Conservation (phyloP, 2,888 invertebrate genomes). For the Aspidiotus destructor region DNA sequence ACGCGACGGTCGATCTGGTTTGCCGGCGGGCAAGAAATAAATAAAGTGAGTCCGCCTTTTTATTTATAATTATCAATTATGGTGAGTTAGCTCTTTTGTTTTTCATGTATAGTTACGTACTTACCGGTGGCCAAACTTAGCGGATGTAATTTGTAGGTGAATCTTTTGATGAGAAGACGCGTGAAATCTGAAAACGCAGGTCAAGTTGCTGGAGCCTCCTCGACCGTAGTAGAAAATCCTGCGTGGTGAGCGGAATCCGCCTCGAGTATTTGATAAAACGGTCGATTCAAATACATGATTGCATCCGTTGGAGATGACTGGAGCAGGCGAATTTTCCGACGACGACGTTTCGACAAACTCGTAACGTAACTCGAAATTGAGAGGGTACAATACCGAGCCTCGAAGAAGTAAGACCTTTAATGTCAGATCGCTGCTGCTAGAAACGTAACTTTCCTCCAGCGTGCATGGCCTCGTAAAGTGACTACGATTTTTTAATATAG, state of each 20-base stretch:
- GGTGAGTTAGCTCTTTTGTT: too few relatives aligned
- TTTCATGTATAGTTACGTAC: not conserved
- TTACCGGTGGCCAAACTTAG: conserved; percentile 53
- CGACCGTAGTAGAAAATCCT: conserved; percentile 74
- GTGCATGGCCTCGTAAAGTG: conserved; percentile 60
- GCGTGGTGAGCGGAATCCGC: conserved; percentile 62
- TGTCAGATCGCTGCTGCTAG: conserved; percentile 62
- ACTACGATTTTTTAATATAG: conserved; percentile 60
- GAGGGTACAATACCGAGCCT: conserved; percentile 69
- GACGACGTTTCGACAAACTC: conserved; percentile 63
- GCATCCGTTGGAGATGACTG: conserved; percentile 50
- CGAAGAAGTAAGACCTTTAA: conserved; percentile 64
- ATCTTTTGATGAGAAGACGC: conserved; percentile 42
- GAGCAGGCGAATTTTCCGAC: conserved; percentile 50
- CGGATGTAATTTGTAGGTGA: conserved; percentile 19
- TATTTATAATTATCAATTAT: too few relatives aligned
- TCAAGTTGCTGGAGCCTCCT: conserved; percentile 65
- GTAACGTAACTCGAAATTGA: conserved; percentile 66
- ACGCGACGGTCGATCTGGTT: too few relatives aligned
- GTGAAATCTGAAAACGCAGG: conserved; percentile 66
- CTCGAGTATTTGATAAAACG: conserved; percentile 34
- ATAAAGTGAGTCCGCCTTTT: too few relatives aligned
- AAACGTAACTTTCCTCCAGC: conserved; percentile 65
- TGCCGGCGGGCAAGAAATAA: too few relatives aligned
- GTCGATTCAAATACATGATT: conserved; percentile 47